Evolutionary conservation across 1,140 invertebrate genomes (phyloP).

Genomic region (Eurosta solidaginis): DNA sequence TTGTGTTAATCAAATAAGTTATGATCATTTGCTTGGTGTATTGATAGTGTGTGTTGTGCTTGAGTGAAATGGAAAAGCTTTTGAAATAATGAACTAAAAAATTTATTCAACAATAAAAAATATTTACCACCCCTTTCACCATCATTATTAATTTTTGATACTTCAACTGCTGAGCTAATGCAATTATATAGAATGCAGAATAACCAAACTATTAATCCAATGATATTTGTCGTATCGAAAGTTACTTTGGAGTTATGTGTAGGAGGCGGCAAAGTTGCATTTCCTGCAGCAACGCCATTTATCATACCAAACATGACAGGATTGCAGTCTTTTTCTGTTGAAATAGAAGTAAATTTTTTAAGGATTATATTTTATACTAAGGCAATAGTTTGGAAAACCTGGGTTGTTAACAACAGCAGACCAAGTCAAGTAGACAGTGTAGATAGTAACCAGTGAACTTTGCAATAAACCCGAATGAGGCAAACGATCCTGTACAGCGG

Average conservation of each 20-base stretch:
- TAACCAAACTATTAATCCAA: slow-evolving; percentile 92
- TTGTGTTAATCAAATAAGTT: too few relatives aligned
- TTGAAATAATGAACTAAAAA: neutral
- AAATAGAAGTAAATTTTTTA: neutral
- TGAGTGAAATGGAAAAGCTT: neutral
- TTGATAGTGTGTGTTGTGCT: too few relatives aligned
- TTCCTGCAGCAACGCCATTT: slow-evolving; percentile 37
- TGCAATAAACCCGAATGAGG: slow-evolving; percentile 87
- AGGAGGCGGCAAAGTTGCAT: slow-evolving; percentile 46
- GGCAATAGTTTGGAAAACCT: slow-evolving; percentile 33
- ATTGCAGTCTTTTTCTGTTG: slow-evolving; percentile 76
- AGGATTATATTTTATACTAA: neutral
- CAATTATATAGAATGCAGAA: slow-evolving; percentile 94
- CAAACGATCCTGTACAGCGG: slow-evolving; percentile 87
- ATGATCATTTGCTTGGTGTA: too few relatives aligned
- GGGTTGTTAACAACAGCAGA: slow-evolving; percentile 93
- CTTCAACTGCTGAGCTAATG: slow-evolving; percentile 77
- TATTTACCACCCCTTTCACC: slow-evolving; percentile 53
- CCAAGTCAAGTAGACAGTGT: slow-evolving; percentile 97
- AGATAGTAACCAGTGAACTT: slow-evolving; percentile 90
- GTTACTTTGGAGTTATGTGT: slow-evolving; percentile 60
- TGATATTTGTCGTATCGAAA: slow-evolving; percentile 86
- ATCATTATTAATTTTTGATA: slow-evolving; percentile 55
- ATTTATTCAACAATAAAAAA: neutral
- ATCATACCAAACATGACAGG: slow-evolving; percentile 65